Percentiles rank a stretch among this genome's conserved stretches.
Conservation (phyloP, 2,113 vertebrate species). For the Bubo bubo region DNA sequence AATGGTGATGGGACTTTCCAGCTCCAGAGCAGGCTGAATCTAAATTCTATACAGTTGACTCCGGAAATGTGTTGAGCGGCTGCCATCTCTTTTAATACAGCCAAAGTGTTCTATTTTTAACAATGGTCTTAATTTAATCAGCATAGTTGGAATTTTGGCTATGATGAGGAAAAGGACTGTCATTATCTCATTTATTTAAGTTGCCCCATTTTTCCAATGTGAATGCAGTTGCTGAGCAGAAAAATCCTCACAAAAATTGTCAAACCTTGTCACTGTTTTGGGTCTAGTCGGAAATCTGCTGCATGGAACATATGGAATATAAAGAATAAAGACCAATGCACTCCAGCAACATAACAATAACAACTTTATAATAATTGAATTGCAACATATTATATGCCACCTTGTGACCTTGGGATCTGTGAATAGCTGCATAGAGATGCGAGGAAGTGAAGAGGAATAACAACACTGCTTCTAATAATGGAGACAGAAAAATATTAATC, state of each 20-base stretch:
- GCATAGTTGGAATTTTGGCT: background rate
- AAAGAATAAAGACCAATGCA: background rate
- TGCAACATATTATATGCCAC: background rate
- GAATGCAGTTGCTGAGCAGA: background rate
- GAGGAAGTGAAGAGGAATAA: background rate
- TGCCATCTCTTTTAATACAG: slow-evolving; percentile 26
- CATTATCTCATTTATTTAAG: background rate
- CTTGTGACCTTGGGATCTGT: background rate
- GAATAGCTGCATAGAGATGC: background rate
- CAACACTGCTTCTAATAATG: background rate
- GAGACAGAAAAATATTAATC: background rate
- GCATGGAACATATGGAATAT: background rate
- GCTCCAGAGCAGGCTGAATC: background rate
- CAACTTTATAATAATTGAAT: background rate
- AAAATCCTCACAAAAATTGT: background rate
- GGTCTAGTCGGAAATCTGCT: background rate
- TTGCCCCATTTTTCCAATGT: background rate
- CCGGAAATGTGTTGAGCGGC: background rate
- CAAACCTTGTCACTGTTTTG: background rate
- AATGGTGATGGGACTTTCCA: background rate
- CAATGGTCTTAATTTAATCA: slow-evolving; percentile 8
- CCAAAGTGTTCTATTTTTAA: slow-evolving; percentile 45
- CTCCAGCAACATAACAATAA: background rate
- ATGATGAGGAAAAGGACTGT: background rate
- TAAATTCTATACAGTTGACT: background rate